Evolutionary conservation across 2,888 invertebrate species (phyloP).

Genomic region (Odontocerum albicorne): DNA sequence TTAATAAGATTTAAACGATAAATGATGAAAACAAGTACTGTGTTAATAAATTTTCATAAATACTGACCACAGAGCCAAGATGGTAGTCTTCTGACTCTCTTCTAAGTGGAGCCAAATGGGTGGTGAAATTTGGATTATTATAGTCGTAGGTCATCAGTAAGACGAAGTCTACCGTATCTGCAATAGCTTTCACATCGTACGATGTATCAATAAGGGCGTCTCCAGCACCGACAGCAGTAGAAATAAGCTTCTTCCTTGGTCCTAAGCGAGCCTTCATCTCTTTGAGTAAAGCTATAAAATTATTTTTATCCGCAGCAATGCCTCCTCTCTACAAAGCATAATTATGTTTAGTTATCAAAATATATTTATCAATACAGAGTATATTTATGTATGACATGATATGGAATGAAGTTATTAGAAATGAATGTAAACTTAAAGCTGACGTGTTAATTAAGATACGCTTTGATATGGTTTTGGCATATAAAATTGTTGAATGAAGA

Average conservation of each 20-base stretch:
- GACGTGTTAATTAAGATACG: too few species aligned
- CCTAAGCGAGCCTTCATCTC: constrained; percentile 46
- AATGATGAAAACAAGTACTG: too few species aligned
- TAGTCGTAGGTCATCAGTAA: constrained; percentile 58
- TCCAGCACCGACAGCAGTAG: constrained; percentile 52
- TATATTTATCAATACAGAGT: too few species aligned
- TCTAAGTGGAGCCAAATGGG: constrained; percentile 47
- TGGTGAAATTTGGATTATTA: constrained; percentile 42
- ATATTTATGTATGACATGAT: too few species aligned
- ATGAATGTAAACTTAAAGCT: too few species aligned
- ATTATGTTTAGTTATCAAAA: too few species aligned
- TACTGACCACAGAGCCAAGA: constrained; percentile 31
- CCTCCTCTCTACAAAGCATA: constrained; percentile 46
- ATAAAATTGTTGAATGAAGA: too few species aligned
- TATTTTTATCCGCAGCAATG: constrained; percentile 44
- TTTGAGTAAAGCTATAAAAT: constrained; percentile 46
- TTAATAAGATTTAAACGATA: too few species aligned
- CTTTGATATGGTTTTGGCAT: too few species aligned
- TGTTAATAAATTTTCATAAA: too few species aligned
- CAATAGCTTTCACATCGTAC: constrained; percentile 48
- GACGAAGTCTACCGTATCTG: constrained; percentile 49
- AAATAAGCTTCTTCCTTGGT: constrained; percentile 46
- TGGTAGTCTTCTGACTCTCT: constrained; percentile 38
- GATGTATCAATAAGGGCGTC: constrained; percentile 42
- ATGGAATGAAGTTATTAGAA: too few species aligned